Base-by-base conservation (phyloP, 2,797 vertebrate genomes). In the Paratrypauchen microcephalus region DNA sequence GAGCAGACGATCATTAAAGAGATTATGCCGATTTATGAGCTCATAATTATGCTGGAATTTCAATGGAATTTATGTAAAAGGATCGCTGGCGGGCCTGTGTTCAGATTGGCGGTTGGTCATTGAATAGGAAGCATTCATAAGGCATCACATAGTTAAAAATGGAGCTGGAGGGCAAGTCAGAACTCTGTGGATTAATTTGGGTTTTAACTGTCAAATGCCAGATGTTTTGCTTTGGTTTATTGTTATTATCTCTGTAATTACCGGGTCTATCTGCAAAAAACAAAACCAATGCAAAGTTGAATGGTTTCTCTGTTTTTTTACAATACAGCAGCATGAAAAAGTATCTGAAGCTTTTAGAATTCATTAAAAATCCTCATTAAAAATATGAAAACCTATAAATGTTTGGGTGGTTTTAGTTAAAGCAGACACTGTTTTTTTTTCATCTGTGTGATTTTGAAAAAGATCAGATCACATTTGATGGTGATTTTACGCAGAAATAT, bases 1-100 rank as follows among this genome's bases (percentile, higher is more conserved):
- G 23, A 73, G 6, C n/a, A 15, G 56, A 71, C 36, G 62, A 3
- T 21, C 64, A 58, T 66, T 75, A 64, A n/a, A 63, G 47, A 47
- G 41, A 64, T 64, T 64, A 47, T 48, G 41, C 23, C 23, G 3
- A 47, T 48, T 64, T 48, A 48, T 47, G 41, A 15, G 62, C 16
- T 47, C 62, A 64, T 64, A 47, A 64, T 64, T 16, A 6, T 21
- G 41, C 21, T 18, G 23, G 61, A 47, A 63, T 63, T 23, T 24
- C 12, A 24, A 24, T 39, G 39, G 41, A 47, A 23, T 45, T 45
- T 47, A 63, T 24, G 21, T 45, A 24, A 63, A 45, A 47, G 26
- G n/a, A 41, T 2, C 1, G 36, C 11, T 61, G 18, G 18, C 30
- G 24, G 55, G 23, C 26, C 3, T 57, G 24, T 28, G 55, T 28